phyloP scores from a whole-genome alignment of 2,888 invertebrate species.

The Pseudococcus longispinus region DNA sequence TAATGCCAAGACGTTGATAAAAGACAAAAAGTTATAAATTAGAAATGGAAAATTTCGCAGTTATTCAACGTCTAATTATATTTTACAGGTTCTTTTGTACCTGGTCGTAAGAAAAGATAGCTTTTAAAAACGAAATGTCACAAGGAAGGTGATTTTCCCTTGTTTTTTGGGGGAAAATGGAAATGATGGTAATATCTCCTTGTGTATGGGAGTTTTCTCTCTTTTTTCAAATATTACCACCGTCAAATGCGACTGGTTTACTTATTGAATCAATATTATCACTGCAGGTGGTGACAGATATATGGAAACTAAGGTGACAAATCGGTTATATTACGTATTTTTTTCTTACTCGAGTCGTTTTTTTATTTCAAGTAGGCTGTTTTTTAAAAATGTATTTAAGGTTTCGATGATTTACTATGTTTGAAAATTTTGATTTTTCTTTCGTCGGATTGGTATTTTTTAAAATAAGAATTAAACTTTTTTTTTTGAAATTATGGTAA shows the following conservation, averaged over 20 bases:
- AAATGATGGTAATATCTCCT: neutral
- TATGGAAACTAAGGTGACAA: conserved; percentile 41
- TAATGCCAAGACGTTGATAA: too few relatives aligned
- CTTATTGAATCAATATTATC: conserved; percentile 28
- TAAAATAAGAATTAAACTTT: neutral
- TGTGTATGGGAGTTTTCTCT: neutral
- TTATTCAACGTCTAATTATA: neutral
- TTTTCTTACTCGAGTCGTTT: neutral
- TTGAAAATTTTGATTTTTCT: neutral
- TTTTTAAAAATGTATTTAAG: neutral
- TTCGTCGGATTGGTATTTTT: neutral
- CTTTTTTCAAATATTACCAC: neutral
- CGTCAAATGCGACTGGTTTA: neutral
- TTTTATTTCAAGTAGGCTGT: neutral
- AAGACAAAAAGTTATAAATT: neutral
- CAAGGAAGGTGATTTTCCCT: neutral
- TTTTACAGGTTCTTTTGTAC: neutral
- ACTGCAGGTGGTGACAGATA: conserved; percentile 5
- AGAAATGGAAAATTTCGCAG: neutral
- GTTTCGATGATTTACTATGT: neutral
- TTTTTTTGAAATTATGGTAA: neutral
- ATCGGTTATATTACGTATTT: conserved; percentile 18
- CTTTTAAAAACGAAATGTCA: neutral
- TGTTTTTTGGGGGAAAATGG: neutral
- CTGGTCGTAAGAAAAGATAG: neutral